Evolutionary conservation across 2,113 vertebrate genomes (phyloP), one percentile per base, ranked within the genome.

Genomic region (Verasper variegatus): DNA sequence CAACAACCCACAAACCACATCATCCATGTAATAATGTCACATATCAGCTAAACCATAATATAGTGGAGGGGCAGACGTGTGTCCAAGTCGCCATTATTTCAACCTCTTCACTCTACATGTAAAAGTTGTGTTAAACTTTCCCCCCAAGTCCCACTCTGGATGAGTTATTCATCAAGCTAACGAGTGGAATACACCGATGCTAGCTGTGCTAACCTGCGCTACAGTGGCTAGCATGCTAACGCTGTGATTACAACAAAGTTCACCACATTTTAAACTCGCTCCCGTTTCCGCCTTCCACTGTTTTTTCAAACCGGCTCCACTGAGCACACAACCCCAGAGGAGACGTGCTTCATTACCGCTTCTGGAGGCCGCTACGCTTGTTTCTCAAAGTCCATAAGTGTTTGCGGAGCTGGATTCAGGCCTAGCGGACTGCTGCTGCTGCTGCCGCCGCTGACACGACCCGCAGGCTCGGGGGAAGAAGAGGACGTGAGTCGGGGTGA

Each of bases 301-400:
- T 11, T 51, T 1, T 18, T 15, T 15, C 6, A 5, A 18, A 4
- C 15, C 47, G 40, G 26, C 23, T 0, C 8, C 0, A 21, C 2
- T 17, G 31, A 67, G 2, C 18, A 27, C 15, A 51, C 47, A 1
- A 3, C 3, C 7, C 54, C 54, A 13, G 21, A 51, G 21, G 26
- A 37, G 49, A 56, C 45, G 26, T 2, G 1, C 4, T 8, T 5
- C 47, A 51, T 85, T 87, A 89, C 90, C 89, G 31, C 26, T 47
- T 67, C 37, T 14, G 84, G 49, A 79, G 77, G 68, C 11, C 35
- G 65, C 83, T 84, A 52, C 18, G 42, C 42, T 68, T 83, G 76
- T 79, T 89, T 90, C 71, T 71, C 52, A 82, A 89, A 90, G 85
- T 88, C 87, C 90, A 81, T 68, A 82, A 83, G 81, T 85, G 74